A percentile compares a stretch with the other conserved stretches of the same genome.
Conservation (phyloP, 2,797 vertebrate genomes). For the Sebastes steindachneri region DNA sequence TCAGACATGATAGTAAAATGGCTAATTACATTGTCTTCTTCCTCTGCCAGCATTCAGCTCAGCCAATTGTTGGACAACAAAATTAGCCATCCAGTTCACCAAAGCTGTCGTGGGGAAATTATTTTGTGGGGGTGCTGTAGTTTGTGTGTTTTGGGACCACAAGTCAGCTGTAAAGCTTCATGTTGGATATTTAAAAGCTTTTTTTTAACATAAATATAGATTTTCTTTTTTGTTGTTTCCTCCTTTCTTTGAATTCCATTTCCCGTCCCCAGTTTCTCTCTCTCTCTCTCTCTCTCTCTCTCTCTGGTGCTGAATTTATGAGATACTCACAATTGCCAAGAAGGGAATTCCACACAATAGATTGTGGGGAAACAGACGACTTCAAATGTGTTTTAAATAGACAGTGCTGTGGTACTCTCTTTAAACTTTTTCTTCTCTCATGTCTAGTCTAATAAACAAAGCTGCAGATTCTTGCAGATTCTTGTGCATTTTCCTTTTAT, state of each 20-base stretch:
- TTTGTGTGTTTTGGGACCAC: background rate
- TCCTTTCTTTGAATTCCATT: constrained; percentile 12
- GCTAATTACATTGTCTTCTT: constrained; percentile 59
- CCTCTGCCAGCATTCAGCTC: constrained; percentile 43
- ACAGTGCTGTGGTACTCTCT: constrained; percentile 31
- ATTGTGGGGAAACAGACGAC: constrained; percentile 61
- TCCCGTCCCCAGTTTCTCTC: background rate
- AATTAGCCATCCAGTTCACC: constrained; percentile 38
- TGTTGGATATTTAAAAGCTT: constrained; percentile 2
- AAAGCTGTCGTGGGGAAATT: constrained; percentile 32
- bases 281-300: background rate
- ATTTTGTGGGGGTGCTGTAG: background rate
- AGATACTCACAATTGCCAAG: constrained; percentile 39
- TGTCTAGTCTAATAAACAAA: constrained; percentile 52
- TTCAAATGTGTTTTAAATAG: constrained; percentile 55
- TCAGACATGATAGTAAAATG: constrained; percentile 49
- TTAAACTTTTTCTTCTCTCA: constrained; percentile 37
- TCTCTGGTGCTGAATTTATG: constrained; percentile 38
- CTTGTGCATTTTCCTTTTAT: constrained; percentile 27
- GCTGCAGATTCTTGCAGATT: constrained; percentile 24
- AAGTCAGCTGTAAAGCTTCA: constrained; percentile 17
- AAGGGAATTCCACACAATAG: constrained; percentile 51
- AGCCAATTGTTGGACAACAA: constrained; percentile 40
- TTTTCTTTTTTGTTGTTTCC: background rate
- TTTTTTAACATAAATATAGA: constrained; percentile 4